These are phyloP conservation scores for Megalonaias nervosa DNA, from an alignment of 1,140 invertebrate species.

Conservation along the genomic window DNA sequence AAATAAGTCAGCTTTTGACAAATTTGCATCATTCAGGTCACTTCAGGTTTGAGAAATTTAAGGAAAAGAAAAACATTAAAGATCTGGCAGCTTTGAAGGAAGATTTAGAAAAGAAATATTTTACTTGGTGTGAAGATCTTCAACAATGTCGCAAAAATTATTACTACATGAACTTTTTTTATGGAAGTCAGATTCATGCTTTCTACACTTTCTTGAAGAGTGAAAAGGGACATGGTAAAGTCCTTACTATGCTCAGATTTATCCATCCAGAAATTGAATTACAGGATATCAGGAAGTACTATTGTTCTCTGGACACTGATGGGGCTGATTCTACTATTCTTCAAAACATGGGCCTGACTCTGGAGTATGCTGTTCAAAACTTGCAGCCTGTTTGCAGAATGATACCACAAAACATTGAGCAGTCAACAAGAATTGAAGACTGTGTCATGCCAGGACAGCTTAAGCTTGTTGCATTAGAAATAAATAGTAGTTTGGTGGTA, in stretches of 20 bases:
- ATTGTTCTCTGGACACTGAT: neutral
- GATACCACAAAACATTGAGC: neutral
- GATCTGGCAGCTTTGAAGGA: neutral
- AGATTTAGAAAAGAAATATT: constrained; percentile 7
- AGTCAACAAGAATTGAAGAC: constrained; percentile 18
- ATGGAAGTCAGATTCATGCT: constrained; percentile 20
- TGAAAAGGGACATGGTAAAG: neutral
- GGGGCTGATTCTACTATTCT: neutral
- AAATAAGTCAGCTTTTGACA: constrained; percentile 11
- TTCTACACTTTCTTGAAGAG: constrained; percentile 22
- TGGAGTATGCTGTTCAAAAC: too few relatives aligned
- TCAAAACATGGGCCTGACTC: neutral
- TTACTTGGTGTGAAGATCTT: neutral
- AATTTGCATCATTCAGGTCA: constrained; percentile 28
- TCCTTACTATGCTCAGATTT: constrained; percentile 16
- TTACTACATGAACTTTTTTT: constrained; percentile 35
- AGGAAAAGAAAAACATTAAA: constrained; percentile 9
- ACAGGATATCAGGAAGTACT: neutral
- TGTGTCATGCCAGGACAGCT: constrained; percentile 26
- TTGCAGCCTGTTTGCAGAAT: too few relatives aligned
- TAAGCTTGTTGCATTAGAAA: constrained; percentile 20
- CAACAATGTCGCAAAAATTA: neutral
- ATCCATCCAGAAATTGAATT: constrained; percentile 9
- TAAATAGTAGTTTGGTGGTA: constrained; percentile 33
- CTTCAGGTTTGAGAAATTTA: constrained; percentile 14